These are phyloP conservation scores for Diplosoma virens DNA, from an alignment of 23 tunicate species.

Conservation along the genomic window DNA sequence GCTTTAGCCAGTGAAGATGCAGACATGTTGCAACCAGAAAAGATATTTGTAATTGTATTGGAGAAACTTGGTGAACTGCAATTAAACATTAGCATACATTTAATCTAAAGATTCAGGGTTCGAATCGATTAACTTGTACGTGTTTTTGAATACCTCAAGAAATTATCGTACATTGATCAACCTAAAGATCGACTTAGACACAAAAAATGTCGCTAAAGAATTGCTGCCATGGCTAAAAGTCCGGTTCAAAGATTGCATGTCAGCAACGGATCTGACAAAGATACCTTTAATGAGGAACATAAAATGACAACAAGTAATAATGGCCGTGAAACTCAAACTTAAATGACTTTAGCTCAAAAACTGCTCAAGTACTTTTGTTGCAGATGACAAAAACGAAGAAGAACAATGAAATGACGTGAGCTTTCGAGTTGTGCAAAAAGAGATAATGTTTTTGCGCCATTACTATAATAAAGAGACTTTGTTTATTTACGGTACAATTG, in stretches of 20 bases:
- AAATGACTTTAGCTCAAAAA: slow-evolving; percentile 35
- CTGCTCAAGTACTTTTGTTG: slow-evolving; percentile 13
- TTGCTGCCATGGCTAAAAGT: slow-evolving; percentile 16
- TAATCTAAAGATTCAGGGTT: slow-evolving; percentile 12
- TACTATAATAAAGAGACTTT: slow-evolving; percentile 12
- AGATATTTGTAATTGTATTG: slow-evolving; percentile 23
- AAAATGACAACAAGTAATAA: neutral
- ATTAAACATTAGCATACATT: neutral
- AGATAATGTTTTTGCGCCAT: slow-evolving; percentile 32
- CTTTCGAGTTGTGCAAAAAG: slow-evolving; percentile 32
- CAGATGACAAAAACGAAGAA: slow-evolving; percentile 25
- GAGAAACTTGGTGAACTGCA: slow-evolving; percentile 17
- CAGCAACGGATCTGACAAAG: slow-evolving; percentile 5
- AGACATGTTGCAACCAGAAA: slow-evolving; percentile 32
- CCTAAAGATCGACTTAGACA: slow-evolving; percentile 24
- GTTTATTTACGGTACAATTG: slow-evolving; percentile 8
- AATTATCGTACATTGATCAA: slow-evolving; percentile 35
- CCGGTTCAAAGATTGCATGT: slow-evolving; percentile 17
- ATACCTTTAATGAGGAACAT: neutral
- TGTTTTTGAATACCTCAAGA: slow-evolving; percentile 21
- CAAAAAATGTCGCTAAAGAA: slow-evolving; percentile 10
- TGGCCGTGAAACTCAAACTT: slow-evolving; percentile 7
- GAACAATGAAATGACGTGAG: neutral
- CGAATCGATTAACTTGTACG: slow-evolving; percentile 10
- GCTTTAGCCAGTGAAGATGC: slow-evolving; percentile 41